A percentile compares a stretch with the other conserved stretches of the same genome.
These are phyloP conservation scores for Ctenodactylus gundi DNA, from an alignment of 2,113 vertebrate genomes.

Conservation along the genomic window DNA sequence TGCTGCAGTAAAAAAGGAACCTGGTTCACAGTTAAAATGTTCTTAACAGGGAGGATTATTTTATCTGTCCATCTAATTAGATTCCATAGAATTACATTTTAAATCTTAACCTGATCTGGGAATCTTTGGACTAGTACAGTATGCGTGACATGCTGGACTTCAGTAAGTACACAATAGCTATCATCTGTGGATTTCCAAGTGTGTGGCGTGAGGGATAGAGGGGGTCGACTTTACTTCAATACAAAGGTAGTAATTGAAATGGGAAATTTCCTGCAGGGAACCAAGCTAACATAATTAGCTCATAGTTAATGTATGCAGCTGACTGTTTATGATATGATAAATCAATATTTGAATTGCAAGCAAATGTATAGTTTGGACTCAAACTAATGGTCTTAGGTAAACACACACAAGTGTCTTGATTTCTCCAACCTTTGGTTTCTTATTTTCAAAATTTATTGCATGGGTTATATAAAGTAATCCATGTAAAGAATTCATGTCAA, in stretches of 20 bases:
- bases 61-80: not conserved
- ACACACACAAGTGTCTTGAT: not conserved
- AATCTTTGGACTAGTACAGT: not conserved
- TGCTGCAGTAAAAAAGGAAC: not conserved
- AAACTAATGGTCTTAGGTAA: conserved; percentile 1
- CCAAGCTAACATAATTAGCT: conserved; percentile 39
- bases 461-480: not conserved
- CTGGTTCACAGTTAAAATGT: not conserved
- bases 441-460: not conserved
- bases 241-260: conserved; percentile 38
- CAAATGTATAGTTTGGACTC: conserved; percentile 5
- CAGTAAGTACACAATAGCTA: not conserved
- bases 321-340: conserved; percentile 31
- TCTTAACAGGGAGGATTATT: no score
- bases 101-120: not conserved
- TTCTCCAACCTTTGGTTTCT: not conserved
- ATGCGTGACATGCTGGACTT: not conserved
- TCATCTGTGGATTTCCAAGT: not conserved
- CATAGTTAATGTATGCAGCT: conserved; percentile 43
- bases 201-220: not conserved
- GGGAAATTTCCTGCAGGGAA: conserved; percentile 29
- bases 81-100: not conserved
- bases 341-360: conserved; percentile 43
- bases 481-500: not conserved
- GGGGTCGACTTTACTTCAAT: not conserved